phyloP scores from a whole-genome alignment of 2,797 vertebrate genomes.

The Cetoscarus ocellatus region DNA sequence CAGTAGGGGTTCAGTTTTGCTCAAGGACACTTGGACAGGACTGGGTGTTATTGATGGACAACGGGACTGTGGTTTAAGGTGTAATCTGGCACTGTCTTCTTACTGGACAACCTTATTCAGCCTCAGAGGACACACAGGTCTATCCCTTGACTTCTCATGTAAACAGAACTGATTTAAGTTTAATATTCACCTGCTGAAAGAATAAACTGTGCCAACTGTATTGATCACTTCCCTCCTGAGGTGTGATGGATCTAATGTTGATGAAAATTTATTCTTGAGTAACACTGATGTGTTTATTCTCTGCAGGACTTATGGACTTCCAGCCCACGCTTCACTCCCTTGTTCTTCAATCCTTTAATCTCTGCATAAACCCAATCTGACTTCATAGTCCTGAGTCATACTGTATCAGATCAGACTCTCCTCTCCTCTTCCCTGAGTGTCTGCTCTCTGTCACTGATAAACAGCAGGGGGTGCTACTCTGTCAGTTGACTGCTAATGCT shows the following conservation, averaged over 20 bases:
- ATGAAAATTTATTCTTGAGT: constrained; percentile 42
- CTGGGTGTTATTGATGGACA: constrained; percentile 31
- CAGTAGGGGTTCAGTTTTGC: constrained; percentile 11
- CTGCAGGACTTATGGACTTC: constrained; percentile 49
- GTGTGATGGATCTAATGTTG: constrained; percentile 24
- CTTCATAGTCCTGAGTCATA: constrained; percentile 76
- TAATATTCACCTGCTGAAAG: constrained; percentile 7
- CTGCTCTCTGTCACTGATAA: constrained; percentile 14
- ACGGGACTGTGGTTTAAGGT: constrained; percentile 35
- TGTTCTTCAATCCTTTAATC: constrained; percentile 76
- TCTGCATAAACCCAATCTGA: constrained; percentile 70
- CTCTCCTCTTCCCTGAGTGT: constrained; percentile 12
- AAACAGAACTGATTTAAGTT: constrained; percentile 9
- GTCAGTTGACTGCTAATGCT: constrained; percentile 27
- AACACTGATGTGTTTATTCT: constrained; percentile 30
- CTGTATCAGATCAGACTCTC: constrained; percentile 62
- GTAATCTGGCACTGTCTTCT: constrained; percentile 47
- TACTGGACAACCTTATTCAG: constrained; percentile 33
- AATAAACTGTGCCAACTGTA: constrained; percentile 23
- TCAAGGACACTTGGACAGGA: constrained; percentile 45
- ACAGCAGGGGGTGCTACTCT: constrained; percentile 62
- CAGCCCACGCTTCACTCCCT: constrained; percentile 60
- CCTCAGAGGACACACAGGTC: constrained; percentile 10
- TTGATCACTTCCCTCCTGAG: constrained; percentile 30
- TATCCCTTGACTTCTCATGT: constrained; percentile 1